Percentiles rank a stretch among this genome's conserved stretches.
Evolutionary conservation across 1,140 invertebrate genomes (phyloP).

Genomic region (Caenorhabditis briggsae): DNA sequence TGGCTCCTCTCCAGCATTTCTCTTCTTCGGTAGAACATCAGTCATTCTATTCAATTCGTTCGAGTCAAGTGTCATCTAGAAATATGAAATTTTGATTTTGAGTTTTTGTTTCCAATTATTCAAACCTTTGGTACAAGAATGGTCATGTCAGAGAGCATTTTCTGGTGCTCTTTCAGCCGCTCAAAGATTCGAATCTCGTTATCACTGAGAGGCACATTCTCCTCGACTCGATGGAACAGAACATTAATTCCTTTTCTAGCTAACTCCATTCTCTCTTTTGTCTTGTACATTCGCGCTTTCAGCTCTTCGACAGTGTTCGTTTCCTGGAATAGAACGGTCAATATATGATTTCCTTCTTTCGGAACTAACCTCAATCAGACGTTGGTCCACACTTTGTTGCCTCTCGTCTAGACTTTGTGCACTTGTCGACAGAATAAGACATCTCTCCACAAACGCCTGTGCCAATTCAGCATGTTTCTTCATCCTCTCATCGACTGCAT

Average conservation of each 20-base stretch:
- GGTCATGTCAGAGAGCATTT: constrained; percentile 33
- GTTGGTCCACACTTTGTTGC: background rate
- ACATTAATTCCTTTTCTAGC: constrained; percentile 22
- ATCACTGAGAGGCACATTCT: constrained; percentile 14
- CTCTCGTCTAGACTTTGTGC: background rate
- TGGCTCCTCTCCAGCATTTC: background rate
- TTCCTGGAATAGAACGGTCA: background rate
- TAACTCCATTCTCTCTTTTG: background rate
- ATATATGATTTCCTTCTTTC: background rate
- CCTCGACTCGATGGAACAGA: constrained; percentile 10
- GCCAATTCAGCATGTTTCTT: background rate
- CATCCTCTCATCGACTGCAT: constrained; percentile 11
- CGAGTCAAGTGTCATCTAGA: constrained; percentile 6
- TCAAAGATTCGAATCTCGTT: constrained; percentile 27
- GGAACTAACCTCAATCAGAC: background rate
- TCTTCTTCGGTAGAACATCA: background rate
- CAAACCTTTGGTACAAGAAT: background rate
- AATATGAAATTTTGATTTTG: background rate
- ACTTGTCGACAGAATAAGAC: background rate
- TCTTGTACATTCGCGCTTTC: background rate
- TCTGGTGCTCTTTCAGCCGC: constrained; percentile 4
- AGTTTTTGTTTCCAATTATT: background rate
- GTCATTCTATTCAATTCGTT: constrained; percentile 22
- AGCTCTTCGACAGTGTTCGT: background rate
- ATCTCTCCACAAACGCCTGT: background rate